These are phyloP conservation scores for Erebia aethiops DNA, from an alignment of 2,888 invertebrate species.

Conservation along the genomic window DNA sequence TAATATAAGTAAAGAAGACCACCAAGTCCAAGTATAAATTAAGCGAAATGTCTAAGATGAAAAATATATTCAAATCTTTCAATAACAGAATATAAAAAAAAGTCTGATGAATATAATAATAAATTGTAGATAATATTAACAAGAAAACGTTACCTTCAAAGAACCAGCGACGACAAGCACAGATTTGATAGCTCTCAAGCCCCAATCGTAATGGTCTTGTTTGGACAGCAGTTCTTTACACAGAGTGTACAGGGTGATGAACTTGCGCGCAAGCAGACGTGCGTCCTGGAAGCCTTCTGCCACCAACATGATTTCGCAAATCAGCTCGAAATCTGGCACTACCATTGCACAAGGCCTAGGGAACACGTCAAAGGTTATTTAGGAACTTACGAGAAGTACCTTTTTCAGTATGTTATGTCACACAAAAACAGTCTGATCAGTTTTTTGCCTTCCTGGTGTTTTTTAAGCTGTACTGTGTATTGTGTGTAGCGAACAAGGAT, in stretches of 20 bases:
- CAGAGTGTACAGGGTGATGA: slow-evolving; percentile 95
- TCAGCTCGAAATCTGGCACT: slow-evolving; percentile 97
- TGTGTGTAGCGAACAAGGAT: no score
- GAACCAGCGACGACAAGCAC: slow-evolving; percentile 97
- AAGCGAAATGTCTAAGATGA: no score
- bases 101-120: no score
- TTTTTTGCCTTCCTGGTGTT: not conserved
- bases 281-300: slow-evolving; percentile 98
- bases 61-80: no score
- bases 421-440: not conserved
- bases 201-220: slow-evolving; percentile 99
- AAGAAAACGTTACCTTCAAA: slow-evolving; percentile 83
- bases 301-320: slow-evolving; percentile 98
- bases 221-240: slow-evolving; percentile 95
- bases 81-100: no score
- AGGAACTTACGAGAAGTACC: not conserved
- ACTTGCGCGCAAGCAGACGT: slow-evolving; percentile 93
- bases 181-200: slow-evolving; percentile 96
- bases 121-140: not conserved
- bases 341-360: slow-evolving; percentile 97
- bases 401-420: not conserved
- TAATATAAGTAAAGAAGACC: no score
- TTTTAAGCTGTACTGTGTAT: no score
- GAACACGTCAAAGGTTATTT: slow-evolving; percentile 6
- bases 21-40: no score